Evolutionary conservation across 2,888 invertebrate genomes (phyloP).

Genomic region (Callyntrura sp.): DNA sequence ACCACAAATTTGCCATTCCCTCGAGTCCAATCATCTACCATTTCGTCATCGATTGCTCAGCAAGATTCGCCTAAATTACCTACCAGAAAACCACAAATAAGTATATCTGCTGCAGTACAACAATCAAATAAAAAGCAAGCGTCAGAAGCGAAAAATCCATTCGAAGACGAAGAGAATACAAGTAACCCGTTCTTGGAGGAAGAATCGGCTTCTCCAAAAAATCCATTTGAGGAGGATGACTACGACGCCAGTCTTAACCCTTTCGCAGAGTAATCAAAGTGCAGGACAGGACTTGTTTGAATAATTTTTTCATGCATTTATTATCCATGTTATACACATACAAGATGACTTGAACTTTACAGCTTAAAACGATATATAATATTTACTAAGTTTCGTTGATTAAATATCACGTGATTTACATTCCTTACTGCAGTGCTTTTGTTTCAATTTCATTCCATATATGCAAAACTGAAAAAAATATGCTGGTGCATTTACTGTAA

Average conservation of each 20-base stretch:
- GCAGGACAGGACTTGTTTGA: not conserved
- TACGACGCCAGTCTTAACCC: conserved; percentile 93
- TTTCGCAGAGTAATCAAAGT: conserved; percentile 86
- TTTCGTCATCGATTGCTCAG: conserved; percentile 45
- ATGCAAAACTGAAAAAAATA: no score
- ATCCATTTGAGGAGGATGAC: conserved; percentile 85
- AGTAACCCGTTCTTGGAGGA: conserved; percentile 86
- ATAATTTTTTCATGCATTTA: not conserved
- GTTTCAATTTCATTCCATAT: not conserved
- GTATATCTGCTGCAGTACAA: conserved; percentile 73
- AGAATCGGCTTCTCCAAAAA: conserved; percentile 72
- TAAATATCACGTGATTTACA: not conserved
- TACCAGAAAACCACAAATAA: conserved; percentile 49
- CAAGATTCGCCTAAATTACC: conserved; percentile 57
- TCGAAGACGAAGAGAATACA: conserved; percentile 85
- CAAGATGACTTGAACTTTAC: no score
- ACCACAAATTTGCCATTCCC: conserved; percentile 81
- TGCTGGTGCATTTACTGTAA: no score
- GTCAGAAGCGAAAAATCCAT: conserved; percentile 85
- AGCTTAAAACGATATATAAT: not conserved
- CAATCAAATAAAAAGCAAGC: conserved; percentile 50
- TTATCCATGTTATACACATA: no score
- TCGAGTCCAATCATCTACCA: conserved; percentile 74
- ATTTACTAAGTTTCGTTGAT: not conserved
- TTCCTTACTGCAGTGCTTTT: not conserved